phyloP scores from a whole-genome alignment of 2,113 vertebrate species.

The Albula goreensis region DNA sequence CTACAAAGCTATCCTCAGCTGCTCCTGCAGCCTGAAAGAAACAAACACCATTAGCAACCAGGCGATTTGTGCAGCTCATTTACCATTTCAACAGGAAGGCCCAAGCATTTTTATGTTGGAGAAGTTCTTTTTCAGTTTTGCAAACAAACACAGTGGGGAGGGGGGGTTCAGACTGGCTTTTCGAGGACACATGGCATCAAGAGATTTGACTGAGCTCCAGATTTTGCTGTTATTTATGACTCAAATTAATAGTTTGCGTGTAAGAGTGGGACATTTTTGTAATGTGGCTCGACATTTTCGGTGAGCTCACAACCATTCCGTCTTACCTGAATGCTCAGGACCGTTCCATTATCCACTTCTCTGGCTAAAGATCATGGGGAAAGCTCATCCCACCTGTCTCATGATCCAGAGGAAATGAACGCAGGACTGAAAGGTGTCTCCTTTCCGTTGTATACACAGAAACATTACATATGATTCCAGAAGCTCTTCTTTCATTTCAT shows the following conservation, averaged over 20 bases:
- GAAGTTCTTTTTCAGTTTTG: too few species aligned
- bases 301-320: not conserved
- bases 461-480: not conserved
- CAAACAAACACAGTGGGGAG: too few species aligned
- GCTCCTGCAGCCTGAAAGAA: too few species aligned
- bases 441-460: not conserved
- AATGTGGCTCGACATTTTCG: not conserved
- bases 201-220: not conserved
- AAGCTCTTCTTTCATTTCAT: not conserved
- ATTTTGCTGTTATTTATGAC: not conserved
- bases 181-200: not conserved
- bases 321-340: not conserved
- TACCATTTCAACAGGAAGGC: too few species aligned
- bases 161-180: too few species aligned
- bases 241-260: too few species aligned
- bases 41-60: too few species aligned
- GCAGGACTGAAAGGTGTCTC: not conserved
- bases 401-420: not conserved
- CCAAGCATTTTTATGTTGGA: too few species aligned
- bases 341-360: not conserved
- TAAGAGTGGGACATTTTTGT: not conserved
- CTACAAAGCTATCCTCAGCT: too few species aligned
- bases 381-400: not conserved
- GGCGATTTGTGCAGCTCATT: too few species aligned
- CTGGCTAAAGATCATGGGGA: not conserved